Evolutionary conservation across 2,113 vertebrate species (phyloP).

Genomic region (Saiga tatarica): DNA sequence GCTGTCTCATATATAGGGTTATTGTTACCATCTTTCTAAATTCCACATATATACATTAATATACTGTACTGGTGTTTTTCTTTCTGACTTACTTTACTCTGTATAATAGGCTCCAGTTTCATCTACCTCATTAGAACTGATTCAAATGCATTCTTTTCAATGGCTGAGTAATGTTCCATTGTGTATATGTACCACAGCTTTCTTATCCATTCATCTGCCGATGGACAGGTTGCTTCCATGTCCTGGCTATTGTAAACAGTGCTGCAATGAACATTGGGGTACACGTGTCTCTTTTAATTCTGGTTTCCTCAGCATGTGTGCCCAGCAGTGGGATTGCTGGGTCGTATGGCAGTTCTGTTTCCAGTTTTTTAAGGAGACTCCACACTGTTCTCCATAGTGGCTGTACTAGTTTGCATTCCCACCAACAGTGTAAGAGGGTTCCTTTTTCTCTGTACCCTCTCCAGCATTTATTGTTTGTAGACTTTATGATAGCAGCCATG

Average conservation of each 20-base stretch:
- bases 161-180: neutral
- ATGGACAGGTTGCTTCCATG: neutral
- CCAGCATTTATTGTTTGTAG: neutral
- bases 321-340: neutral
- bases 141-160: neutral
- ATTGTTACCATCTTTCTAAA: neutral
- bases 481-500: neutral
- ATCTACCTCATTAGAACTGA: neutral
- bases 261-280: neutral
- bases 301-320: neutral
- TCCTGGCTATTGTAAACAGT: neutral
- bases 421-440: neutral
- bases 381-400: neutral
- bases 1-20: neutral
- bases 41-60: neutral
- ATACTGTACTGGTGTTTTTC: neutral
- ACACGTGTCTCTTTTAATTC: neutral
- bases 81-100: neutral
- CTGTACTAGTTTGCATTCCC: neutral
- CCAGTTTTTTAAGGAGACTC: neutral
- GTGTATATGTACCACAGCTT: neutral
- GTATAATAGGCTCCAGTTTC: neutral
- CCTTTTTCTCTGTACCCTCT: neutral
- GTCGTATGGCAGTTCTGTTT: neutral
- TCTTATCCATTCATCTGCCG: neutral